Evolutionary conservation across 2,797 vertebrate genomes (phyloP).

Genomic region (Mycteria americana): DNA sequence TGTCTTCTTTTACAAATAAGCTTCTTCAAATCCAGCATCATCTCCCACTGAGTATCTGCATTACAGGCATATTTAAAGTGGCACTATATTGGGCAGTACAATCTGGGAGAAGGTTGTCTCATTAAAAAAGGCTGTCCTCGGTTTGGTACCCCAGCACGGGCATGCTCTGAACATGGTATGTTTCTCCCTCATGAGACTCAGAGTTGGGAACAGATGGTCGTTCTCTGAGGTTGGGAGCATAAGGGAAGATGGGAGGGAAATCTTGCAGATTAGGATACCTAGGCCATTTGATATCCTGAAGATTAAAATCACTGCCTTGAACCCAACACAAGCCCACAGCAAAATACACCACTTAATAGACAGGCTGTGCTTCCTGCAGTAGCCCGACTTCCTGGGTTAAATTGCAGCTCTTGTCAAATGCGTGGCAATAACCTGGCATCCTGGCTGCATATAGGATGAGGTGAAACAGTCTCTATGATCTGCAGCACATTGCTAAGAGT

Average conservation of each 20-base stretch:
- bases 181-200: not conserved
- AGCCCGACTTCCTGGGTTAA: not conserved
- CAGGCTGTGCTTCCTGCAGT: not conserved
- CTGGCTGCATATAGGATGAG: not conserved
- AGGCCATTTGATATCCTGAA: not conserved
- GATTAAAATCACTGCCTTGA: not conserved
- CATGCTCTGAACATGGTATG: not conserved
- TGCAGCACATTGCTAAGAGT: not conserved
- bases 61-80: not conserved
- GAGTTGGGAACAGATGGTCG: not conserved
- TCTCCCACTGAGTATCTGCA: not conserved
- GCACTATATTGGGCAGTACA: not conserved
- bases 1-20: not conserved
- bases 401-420: not conserved
- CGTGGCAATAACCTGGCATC: not conserved
- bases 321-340: not conserved
- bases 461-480: not conserved
- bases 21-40: not conserved
- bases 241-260: not conserved
- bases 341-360: not conserved
- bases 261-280: not conserved
- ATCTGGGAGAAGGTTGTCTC: not conserved
- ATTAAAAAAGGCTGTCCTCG: not conserved
- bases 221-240: not conserved
- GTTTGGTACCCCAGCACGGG: not conserved